Percentiles rank a stretch among this genome's conserved stretches.
Evolutionary conservation across 2,113 vertebrate genomes (phyloP).

Genomic region (Myiozetetes cayanensis): DNA sequence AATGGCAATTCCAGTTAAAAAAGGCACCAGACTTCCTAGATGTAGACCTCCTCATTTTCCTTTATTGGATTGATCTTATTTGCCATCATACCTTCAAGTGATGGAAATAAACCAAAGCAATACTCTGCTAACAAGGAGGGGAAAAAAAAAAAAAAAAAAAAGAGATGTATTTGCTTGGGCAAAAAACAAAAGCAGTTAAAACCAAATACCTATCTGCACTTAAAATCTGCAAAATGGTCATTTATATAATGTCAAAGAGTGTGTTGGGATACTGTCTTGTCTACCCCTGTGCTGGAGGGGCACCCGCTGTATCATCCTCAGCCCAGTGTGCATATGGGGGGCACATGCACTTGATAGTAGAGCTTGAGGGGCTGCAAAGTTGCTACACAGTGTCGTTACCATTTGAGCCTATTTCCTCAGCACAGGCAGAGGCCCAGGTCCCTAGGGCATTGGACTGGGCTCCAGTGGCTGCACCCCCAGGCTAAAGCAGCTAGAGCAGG

Average conservation of each 20-base stretch:
- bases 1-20: background rate
- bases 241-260: background rate
- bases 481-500: background rate
- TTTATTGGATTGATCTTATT: background rate
- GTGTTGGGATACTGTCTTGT: background rate
- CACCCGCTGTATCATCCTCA: background rate
- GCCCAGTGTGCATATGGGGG: rapidly evolving
- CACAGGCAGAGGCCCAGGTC: background rate
- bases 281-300: background rate
- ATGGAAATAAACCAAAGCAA: background rate
- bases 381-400: background rate
- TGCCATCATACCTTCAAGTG: background rate
- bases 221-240: background rate
- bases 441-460: rapidly evolving
- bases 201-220: background rate
- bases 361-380: background rate
- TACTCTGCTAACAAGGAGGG: background rate
- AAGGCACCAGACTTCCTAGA: background rate
- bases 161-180: rapidly evolving
- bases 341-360: rapidly evolving
- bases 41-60: background rate
- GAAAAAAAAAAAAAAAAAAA: background rate
- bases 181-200: background rate
- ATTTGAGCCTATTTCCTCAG: background rate
- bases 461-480: rapidly evolving